These are phyloP conservation scores for Leptinotarsa juncta DNA, from an alignment of 2,888 invertebrate genomes.

Conservation along the genomic window DNA sequence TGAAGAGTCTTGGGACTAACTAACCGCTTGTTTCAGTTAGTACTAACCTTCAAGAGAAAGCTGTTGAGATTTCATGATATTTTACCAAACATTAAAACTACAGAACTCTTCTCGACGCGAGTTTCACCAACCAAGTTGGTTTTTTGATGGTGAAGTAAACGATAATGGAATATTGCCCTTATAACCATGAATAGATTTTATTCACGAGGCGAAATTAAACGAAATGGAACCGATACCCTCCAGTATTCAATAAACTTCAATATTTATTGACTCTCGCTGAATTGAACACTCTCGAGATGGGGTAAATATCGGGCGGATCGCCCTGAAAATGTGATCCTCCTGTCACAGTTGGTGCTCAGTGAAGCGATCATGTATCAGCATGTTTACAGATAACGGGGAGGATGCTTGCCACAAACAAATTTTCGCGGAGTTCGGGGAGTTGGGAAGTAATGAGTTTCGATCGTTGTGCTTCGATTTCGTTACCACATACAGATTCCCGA, in stretches of 20 bases:
- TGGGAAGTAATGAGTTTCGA: slow-evolving; percentile 17
- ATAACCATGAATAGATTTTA: neutral
- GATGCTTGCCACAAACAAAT: slow-evolving; percentile 18
- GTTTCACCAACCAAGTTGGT: too few relatives aligned
- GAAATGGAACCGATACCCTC: neutral
- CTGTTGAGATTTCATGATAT: too few relatives aligned
- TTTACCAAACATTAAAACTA: too few relatives aligned
- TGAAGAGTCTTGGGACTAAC: too few relatives aligned
- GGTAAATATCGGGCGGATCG: neutral
- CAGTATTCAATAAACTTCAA: neutral
- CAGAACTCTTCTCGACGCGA: too few relatives aligned
- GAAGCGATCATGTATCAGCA: slow-evolving; percentile 14
- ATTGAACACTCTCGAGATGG: neutral
- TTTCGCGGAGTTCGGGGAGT: neutral
- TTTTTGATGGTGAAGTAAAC: too few relatives aligned
- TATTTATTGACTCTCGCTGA: neutral
- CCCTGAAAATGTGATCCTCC: slow-evolving; percentile 4
- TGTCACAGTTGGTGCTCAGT: slow-evolving; percentile 9
- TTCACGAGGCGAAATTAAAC: too few relatives aligned
- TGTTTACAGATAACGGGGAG: slow-evolving; percentile 16
- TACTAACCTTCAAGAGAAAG: too few relatives aligned
- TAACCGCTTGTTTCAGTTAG: too few relatives aligned
- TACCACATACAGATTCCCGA: neutral
- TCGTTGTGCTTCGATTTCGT: slow-evolving; percentile 6
- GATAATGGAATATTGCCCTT: neutral